Conservation (phyloP, 2,888 invertebrate genomes). For the Dysmachus trigonus region DNA sequence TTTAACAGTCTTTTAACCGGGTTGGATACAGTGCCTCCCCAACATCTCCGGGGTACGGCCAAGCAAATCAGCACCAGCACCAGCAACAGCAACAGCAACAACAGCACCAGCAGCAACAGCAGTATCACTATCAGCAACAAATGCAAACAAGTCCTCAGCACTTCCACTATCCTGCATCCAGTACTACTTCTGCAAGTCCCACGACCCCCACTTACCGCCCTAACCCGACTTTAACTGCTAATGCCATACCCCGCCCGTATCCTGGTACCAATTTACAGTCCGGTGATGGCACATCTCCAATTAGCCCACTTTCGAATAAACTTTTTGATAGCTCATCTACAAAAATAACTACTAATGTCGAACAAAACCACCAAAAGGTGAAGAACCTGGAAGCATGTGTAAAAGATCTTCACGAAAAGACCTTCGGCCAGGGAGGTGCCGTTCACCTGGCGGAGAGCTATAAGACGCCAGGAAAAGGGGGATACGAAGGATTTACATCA, state of each 20-base stretch:
- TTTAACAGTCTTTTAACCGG: slow-evolving; percentile 59
- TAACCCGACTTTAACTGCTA: slow-evolving; percentile 64
- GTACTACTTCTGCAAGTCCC: slow-evolving; percentile 53
- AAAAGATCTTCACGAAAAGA: slow-evolving; percentile 64
- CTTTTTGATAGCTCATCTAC: slow-evolving; percentile 48
- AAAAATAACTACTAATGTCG: slow-evolving; percentile 49
- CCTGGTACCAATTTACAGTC: slow-evolving; percentile 57
- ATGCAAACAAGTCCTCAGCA: slow-evolving; percentile 58
- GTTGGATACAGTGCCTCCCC: slow-evolving; percentile 59
- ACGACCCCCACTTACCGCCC: slow-evolving; percentile 58
- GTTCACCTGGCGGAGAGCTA: slow-evolving; percentile 59
- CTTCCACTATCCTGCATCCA: slow-evolving; percentile 44
- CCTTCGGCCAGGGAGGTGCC: slow-evolving; percentile 62
- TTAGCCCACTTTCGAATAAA: slow-evolving; percentile 47
- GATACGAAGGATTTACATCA: slow-evolving; percentile 74
- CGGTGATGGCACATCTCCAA: slow-evolving; percentile 48
- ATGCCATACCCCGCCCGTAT: slow-evolving; percentile 64
- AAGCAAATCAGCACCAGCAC: slow-evolving; percentile 47
- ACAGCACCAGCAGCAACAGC: slow-evolving; percentile 43
- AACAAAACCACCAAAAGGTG: slow-evolving; percentile 47
- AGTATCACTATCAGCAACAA: slow-evolving; percentile 37
- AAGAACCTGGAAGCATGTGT: slow-evolving; percentile 61
- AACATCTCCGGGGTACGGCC: slow-evolving; percentile 60
- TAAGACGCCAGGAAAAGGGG: slow-evolving; percentile 64
- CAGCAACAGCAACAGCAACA: slow-evolving; percentile 43